A percentile compares a stretch with the other conserved stretches of the same genome.
Conservation (phyloP, 2,888 invertebrate species). For the Sceliomorpha sp. region DNA sequence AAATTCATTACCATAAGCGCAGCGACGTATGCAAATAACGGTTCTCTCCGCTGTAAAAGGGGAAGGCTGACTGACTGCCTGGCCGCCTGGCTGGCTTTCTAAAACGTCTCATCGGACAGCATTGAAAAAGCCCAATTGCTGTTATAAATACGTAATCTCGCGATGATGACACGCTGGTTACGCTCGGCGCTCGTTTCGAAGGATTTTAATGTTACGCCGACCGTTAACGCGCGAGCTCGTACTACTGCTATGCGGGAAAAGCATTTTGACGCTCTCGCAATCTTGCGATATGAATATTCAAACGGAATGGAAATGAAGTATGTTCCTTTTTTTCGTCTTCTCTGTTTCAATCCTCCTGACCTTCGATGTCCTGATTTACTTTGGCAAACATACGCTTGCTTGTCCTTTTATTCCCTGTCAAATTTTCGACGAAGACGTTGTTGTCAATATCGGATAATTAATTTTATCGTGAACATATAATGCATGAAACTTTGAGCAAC, state of each 20-base stretch:
- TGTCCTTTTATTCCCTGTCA: too few species aligned
- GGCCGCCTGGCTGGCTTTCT: constrained; percentile 33
- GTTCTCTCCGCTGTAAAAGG: constrained; percentile 22
- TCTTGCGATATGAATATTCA: constrained; percentile 52
- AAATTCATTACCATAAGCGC: constrained; percentile 42
- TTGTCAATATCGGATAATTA: too few species aligned
- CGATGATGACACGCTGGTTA: constrained; percentile 45
- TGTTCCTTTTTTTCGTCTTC: constrained; percentile 34
- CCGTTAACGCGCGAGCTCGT: constrained; percentile 7
- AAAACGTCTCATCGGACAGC: constrained; percentile 42
- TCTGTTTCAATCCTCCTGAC: constrained; percentile 38
- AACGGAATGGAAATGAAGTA: constrained; percentile 27
- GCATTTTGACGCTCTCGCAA: constrained; percentile 43
- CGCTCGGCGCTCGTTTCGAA: constrained; percentile 42
- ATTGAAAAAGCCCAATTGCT: constrained; percentile 42
- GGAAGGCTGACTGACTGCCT: too few species aligned
- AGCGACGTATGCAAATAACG: constrained; percentile 43
- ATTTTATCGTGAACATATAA: too few species aligned
- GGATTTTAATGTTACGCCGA: constrained; percentile 39
- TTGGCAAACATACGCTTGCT: too few species aligned
- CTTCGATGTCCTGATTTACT: constrained; percentile 31
- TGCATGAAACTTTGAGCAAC: too few species aligned
- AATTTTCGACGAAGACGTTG: too few species aligned
- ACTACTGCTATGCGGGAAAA: constrained; percentile 31
- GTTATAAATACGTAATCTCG: constrained; percentile 49